These are phyloP conservation scores for Xestia sexstrigata DNA, from an alignment of 2,888 invertebrate species.

Conservation along the genomic window DNA sequence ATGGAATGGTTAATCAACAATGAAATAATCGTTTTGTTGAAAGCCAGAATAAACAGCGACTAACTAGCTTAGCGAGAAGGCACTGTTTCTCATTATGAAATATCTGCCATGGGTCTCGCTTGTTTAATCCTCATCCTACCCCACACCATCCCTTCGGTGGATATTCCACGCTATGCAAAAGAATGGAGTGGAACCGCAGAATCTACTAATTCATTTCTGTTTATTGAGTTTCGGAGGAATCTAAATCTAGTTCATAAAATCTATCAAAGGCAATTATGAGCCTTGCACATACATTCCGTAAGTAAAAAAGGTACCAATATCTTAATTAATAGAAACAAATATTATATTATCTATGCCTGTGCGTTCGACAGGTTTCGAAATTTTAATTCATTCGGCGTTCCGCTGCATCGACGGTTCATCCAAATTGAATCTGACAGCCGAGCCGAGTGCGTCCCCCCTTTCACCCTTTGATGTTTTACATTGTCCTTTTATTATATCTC, in stretches of 20 bases:
- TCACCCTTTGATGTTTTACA: constrained; percentile 1
- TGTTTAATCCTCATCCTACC: neutral
- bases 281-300: neutral
- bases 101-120: neutral
- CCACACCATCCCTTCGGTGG: too few species aligned
- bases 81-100: neutral
- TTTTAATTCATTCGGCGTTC: neutral
- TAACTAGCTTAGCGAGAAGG: neutral
- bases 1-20: constrained; percentile 5
- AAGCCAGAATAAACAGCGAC: neutral
- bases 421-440: constrained; percentile 5
- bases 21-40: neutral
- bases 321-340: neutral
- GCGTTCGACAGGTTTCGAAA: neutral
- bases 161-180: neutral
- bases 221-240: neutral
- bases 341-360: neutral
- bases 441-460: neutral
- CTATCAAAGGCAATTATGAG: neutral
- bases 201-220: constrained; percentile 4
- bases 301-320: neutral
- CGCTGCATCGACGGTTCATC: neutral
- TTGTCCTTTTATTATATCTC: constrained; percentile 1
- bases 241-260: neutral
- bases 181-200: neutral